Evolutionary conservation across 2,113 vertebrate genomes (phyloP), one percentile per base, ranked within the genome.

Genomic region (Todiramphus saurophagus): DNA sequence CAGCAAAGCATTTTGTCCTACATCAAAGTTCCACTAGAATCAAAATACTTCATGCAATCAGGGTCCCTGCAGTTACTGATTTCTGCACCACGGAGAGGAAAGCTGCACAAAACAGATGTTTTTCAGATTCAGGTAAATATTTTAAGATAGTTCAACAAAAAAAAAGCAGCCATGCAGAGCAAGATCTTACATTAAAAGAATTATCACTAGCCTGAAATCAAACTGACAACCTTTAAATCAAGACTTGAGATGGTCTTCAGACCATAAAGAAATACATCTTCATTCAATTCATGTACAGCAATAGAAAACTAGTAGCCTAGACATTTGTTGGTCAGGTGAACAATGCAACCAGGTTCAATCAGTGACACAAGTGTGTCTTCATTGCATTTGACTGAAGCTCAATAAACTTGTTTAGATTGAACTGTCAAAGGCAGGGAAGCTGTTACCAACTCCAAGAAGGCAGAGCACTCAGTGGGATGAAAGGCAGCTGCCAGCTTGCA

Each of bases 401-500:
- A 33, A 58, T 68, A 89, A 96, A 87, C 43, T 46, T 16, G 48
- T 85, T 72, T n/a, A 74, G 73, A 31, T 64, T n/a, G 28, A 76
- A 5, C 39, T 83, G 73, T n/a, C 75, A 70, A 25, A 92, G 75
- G 27, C 72, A 95, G 33, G 67, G 72, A 46, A 55, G 85, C 73
- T 85, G 90, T 4, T 43, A 46, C 35, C 31, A 50, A 1, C 53
- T 37, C 62, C 23, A 67, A 2, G 24, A 60, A 53, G 63, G 74
- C 75, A 90, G 70, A 87, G 72, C 86, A 21, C 37, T 79, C 7
- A 1, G 48, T 7, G 62, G 48, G 81, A 90, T 69, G 85, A 94
- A 91, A 94, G 83, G 77, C 84, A 93, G 94, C 87, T 92, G 58
- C 77, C 87, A 76, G 75, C n/a, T 19, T 48, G 50, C 28, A 89